These are phyloP conservation scores for Rallus crepitans DNA, from an alignment of 2,797 vertebrate species.

Conservation along the genomic window DNA sequence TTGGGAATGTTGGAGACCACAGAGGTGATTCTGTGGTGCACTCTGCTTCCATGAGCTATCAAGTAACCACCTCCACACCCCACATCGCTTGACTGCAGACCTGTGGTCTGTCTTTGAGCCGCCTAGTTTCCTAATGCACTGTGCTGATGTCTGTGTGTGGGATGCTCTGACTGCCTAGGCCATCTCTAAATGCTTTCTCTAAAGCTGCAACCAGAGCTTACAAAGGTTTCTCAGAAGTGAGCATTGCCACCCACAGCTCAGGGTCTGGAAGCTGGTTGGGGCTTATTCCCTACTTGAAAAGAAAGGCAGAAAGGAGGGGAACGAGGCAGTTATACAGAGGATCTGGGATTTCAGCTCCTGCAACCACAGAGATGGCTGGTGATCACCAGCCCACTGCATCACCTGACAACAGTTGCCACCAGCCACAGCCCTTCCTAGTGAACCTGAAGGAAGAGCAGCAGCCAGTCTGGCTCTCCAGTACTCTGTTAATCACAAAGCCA, in stretches of 20 bases:
- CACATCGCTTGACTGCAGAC: not conserved
- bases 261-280: not conserved
- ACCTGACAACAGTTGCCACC: not conserved
- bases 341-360: not conserved
- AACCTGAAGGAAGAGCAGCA: not conserved
- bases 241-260: not conserved
- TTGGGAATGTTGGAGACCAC: fast-evolving
- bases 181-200: not conserved
- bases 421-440: not conserved
- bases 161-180: not conserved
- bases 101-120: not conserved
- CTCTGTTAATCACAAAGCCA: not conserved
- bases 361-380: not conserved
- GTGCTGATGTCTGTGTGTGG: not conserved
- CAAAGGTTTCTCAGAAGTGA: not conserved
- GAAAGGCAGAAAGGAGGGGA: not conserved
- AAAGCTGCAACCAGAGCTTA: not conserved
- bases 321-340: fast-evolving
- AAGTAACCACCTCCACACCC: not conserved
- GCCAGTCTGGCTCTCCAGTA: not conserved
- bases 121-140: fast-evolving
- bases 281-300: not conserved
- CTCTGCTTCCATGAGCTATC: not conserved
- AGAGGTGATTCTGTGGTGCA: not conserved
- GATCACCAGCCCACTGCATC: not conserved